Evolutionary conservation across 2,113 vertebrate genomes (phyloP).

Genomic region (Eidolon helvum): DNA sequence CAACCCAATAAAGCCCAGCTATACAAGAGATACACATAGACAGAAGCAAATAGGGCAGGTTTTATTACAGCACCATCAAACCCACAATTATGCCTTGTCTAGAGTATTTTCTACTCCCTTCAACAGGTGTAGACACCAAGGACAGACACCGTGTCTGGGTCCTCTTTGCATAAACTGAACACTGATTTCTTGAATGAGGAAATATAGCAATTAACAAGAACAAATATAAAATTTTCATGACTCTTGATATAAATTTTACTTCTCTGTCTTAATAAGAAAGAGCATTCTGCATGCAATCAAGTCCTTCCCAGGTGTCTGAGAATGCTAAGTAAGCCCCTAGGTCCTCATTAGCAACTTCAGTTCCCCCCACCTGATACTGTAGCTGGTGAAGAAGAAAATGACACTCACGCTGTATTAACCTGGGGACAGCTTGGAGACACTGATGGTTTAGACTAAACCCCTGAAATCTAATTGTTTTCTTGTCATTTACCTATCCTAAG

Average conservation of each 20-base stretch:
- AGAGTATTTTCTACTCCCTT: background rate
- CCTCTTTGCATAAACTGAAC: background rate
- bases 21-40: background rate
- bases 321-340: background rate
- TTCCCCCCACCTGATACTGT: background rate
- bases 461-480: background rate
- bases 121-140: fast-evolving
- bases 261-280: background rate
- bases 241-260: background rate
- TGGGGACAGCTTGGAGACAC: background rate
- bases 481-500: background rate
- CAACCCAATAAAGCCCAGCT: background rate
- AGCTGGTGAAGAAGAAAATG: background rate
- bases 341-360: no score
- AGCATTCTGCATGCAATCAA: background rate
- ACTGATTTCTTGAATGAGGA: background rate
- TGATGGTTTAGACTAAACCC: background rate
- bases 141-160: background rate
- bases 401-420: background rate
- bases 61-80: background rate
- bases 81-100: background rate
- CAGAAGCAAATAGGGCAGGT: background rate
- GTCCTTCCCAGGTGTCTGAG: background rate
- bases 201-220: background rate
- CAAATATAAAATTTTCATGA: background rate